A percentile compares a stretch with the other conserved stretches of the same genome.
Conservation (phyloP, 2,113 vertebrate genomes). For the Chroicocephalus ridibundus region DNA sequence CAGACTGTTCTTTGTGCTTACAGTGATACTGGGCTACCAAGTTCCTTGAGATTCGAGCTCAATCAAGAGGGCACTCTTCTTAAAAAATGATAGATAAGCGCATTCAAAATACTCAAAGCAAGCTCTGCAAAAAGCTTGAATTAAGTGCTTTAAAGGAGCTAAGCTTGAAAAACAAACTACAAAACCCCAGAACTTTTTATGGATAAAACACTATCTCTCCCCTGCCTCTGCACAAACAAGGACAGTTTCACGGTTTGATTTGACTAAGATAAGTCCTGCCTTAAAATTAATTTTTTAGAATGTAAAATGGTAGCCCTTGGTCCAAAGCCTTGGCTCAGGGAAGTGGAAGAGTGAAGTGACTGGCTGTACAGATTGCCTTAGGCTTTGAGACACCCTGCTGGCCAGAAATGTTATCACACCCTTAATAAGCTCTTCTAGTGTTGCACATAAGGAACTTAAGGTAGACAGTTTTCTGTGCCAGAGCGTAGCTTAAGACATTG, state of each 20-base stretch:
- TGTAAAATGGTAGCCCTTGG: background rate
- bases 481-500: background rate
- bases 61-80: background rate
- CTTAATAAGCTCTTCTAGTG: background rate
- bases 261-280: background rate
- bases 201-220: background rate
- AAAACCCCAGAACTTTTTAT: background rate
- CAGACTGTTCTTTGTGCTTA: background rate
- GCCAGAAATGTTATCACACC: background rate
- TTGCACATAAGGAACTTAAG: rapidly evolving
- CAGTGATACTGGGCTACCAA: background rate
- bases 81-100: background rate
- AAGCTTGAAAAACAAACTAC: background rate
- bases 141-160: background rate
- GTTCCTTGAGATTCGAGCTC: background rate
- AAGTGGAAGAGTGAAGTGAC: background rate
- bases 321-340: background rate
- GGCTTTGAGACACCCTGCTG: background rate
- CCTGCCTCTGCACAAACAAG: background rate
- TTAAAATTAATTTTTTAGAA: background rate
- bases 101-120: background rate
- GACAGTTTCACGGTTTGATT: background rate
- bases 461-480: background rate
- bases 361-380: background rate
- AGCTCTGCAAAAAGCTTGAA: background rate